A percentile compares a stretch with the other conserved stretches of the same genome.
Evolutionary conservation across 1,140 invertebrate genomes (phyloP).

Genomic region (Drosophila micromelanica): DNA sequence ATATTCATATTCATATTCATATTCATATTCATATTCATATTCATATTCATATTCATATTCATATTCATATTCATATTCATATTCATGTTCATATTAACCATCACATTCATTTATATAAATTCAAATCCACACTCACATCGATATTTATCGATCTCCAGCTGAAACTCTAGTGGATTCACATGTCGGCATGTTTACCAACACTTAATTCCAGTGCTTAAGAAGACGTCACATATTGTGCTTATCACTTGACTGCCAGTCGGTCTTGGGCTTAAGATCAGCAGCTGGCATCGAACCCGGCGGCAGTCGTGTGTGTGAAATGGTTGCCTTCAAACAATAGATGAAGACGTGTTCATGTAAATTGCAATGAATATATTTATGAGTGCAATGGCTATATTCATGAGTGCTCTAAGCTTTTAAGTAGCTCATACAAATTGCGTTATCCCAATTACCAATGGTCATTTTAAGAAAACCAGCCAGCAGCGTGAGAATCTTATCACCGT

Average conservation of each 20-base stretch:
- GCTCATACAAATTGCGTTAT: too few relatives aligned
- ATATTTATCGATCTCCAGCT: too few relatives aligned
- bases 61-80: slow-evolving; percentile 1
- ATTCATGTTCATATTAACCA: not conserved
- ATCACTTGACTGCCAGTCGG: not conserved
- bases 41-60: not conserved
- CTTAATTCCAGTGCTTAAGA: slow-evolving; percentile 1
- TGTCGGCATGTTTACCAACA: not conserved
- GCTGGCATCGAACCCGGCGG: too few relatives aligned
- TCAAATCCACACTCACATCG: too few relatives aligned
- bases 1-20: not conserved
- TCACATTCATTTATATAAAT: too few relatives aligned
- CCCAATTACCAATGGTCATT: not conserved
- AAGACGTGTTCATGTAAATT: slow-evolving; percentile 54
- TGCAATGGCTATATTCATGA: slow-evolving; percentile 6
- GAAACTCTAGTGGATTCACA: too few relatives aligned
- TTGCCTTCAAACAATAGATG: not conserved
- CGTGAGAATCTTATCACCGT: slow-evolving; percentile 70
- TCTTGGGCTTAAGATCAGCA: too few relatives aligned
- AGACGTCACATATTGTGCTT: not conserved
- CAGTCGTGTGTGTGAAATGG: too few relatives aligned
- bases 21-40: not conserved
- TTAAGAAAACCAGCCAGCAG: not conserved
- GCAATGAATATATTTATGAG: not conserved
- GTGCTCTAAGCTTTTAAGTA: not conserved